phyloP scores from a whole-genome alignment of 2,113 vertebrate genomes.

The Argyrosomus japonicus region DNA sequence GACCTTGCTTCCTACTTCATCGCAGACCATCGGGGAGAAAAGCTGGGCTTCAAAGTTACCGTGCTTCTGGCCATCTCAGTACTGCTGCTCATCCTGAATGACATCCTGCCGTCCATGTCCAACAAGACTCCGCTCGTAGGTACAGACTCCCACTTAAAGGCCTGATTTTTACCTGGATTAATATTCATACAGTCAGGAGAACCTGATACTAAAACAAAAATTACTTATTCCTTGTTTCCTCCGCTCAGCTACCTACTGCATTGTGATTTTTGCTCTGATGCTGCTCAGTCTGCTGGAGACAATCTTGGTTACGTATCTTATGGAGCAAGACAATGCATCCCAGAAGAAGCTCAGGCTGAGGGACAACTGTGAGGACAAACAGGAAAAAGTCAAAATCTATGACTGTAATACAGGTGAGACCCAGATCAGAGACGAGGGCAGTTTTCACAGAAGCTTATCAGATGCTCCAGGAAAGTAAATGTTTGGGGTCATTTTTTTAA shows the following conservation, averaged over 20 bases:
- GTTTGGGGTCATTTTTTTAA: not conserved
- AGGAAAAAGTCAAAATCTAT: not conserved
- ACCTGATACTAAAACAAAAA: not conserved
- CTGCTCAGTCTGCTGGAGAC: constrained; percentile 84
- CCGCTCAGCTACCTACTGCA: constrained; percentile 74
- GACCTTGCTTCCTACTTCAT: constrained; percentile 86
- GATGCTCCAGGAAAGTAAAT: not conserved
- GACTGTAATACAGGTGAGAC: constrained; percentile 41
- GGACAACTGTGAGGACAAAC: not conserved
- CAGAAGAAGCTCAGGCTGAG: not conserved
- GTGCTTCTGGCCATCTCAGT: constrained; percentile 82
- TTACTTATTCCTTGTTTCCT: not conserved
- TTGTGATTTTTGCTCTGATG: constrained; percentile 85
- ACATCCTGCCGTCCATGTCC: constrained; percentile 81
- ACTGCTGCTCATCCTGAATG: constrained; percentile 82
- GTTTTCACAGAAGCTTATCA: too few species aligned
- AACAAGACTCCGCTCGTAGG: constrained; percentile 80
- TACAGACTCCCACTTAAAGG: constrained; percentile 28
- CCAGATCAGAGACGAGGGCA: not conserved
- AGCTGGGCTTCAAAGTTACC: constrained; percentile 83
- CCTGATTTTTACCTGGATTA: not conserved
- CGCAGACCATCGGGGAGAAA: constrained; percentile 83
- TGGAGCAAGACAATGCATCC: constrained; percentile 50
- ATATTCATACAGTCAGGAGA: not conserved
- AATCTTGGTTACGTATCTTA: constrained; percentile 78